These are phyloP conservation scores for Anagrus nilaparvatae DNA, from an alignment of 1,140 invertebrate genomes.

Conservation along the genomic window DNA sequence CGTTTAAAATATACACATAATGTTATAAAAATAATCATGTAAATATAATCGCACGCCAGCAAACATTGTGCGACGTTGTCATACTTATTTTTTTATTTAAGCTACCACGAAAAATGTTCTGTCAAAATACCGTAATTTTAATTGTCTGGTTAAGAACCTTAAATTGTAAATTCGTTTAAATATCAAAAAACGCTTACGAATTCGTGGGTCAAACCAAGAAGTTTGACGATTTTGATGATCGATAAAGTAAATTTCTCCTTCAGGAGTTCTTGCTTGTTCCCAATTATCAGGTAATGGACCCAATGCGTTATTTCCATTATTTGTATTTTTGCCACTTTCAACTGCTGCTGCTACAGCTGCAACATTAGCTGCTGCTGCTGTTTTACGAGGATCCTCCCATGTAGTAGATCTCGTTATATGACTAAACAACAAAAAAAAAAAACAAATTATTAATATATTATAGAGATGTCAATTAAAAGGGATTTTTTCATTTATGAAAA, in stretches of 20 bases:
- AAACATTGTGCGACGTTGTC: too few relatives aligned
- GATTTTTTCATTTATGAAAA: too few relatives aligned
- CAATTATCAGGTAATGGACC: slow-evolving; percentile 88
- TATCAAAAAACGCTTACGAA: slow-evolving; percentile 62
- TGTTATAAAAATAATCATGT: too few relatives aligned
- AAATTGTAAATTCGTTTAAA: too few relatives aligned
- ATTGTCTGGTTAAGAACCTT: too few relatives aligned
- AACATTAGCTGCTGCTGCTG: slow-evolving; percentile 56
- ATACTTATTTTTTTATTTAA: too few relatives aligned
- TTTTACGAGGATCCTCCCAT: slow-evolving; percentile 93
- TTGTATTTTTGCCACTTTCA: slow-evolving; percentile 31
- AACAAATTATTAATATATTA: background rate
- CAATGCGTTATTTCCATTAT: slow-evolving; percentile 42
- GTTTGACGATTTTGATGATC: slow-evolving; percentile 91
- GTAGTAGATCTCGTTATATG: slow-evolving; percentile 88
- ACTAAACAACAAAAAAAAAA: slow-evolving; percentile 50
- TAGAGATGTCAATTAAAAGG: too few relatives aligned
- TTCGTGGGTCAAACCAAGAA: slow-evolving; percentile 95
- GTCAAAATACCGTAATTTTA: too few relatives aligned
- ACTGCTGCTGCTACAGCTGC: slow-evolving; percentile 43
- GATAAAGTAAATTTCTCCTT: slow-evolving; percentile 95
- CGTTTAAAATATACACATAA: too few relatives aligned
- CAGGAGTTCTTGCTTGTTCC: slow-evolving; percentile 87
- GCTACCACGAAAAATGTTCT: too few relatives aligned
- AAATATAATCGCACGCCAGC: too few relatives aligned